phyloP scores from a whole-genome alignment of 2,797 vertebrate species.

The Prionace glauca region DNA sequence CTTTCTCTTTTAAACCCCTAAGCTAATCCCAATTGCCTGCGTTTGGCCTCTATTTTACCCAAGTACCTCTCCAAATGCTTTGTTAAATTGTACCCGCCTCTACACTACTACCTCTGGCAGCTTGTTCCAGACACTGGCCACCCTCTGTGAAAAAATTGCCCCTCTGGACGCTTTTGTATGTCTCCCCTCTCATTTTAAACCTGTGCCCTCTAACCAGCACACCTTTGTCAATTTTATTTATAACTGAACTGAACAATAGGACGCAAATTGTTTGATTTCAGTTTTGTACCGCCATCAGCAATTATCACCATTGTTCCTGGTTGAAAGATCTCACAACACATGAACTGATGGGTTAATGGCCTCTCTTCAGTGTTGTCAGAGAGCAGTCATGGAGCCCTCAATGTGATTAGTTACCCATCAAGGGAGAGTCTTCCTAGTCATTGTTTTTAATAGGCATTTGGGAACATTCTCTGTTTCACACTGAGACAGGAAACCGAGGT shows the following conservation, averaged over 20 bases:
- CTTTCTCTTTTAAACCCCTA: too few relatives aligned
- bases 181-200: too few relatives aligned
- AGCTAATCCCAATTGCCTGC: too few relatives aligned
- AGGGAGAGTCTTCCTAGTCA: neutral
- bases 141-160: too few relatives aligned
- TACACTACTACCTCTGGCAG: too few relatives aligned
- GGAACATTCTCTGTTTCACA: neutral
- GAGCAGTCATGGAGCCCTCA: neutral
- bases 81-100: too few relatives aligned
- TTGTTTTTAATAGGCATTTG: constrained; percentile 10
- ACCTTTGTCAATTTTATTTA: neutral
- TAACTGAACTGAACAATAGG: neutral
- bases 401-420: neutral
- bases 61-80: too few relatives aligned
- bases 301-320: neutral
- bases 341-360: neutral
- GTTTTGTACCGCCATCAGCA: neutral
- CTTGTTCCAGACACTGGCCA: too few relatives aligned
- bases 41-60: too few relatives aligned
- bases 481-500: neutral
- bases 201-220: too few relatives aligned
- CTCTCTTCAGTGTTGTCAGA: neutral
- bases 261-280: neutral
- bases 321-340: neutral
- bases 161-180: too few relatives aligned